phyloP scores from a whole-genome alignment of 2,888 invertebrate species.

The Habroteleia sp. region DNA sequence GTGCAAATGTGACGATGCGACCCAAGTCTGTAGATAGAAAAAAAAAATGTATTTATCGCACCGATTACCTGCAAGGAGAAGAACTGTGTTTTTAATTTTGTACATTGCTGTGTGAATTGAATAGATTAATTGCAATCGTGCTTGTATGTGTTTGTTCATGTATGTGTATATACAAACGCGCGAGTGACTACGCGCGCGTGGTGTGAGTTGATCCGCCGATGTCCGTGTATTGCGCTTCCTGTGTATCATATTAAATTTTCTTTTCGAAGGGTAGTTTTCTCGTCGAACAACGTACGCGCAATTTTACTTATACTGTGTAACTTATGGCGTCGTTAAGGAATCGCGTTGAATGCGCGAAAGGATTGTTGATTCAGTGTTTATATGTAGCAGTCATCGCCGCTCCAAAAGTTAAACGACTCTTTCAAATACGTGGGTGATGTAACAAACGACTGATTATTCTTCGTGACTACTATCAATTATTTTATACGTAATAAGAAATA shows the following conservation, averaged over 20 bases:
- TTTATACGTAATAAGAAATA: slow-evolving; percentile 45
- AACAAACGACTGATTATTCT: slow-evolving; percentile 64
- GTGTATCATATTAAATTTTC: slow-evolving; percentile 59
- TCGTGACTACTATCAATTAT: slow-evolving; percentile 58
- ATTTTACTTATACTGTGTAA: slow-evolving; percentile 44
- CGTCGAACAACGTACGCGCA: slow-evolving; percentile 55
- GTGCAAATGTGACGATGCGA: slow-evolving; percentile 60
- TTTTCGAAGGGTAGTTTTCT: slow-evolving; percentile 56
- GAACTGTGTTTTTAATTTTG: slow-evolving; percentile 50
- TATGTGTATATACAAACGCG: not conserved
- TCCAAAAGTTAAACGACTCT: slow-evolving; percentile 54
- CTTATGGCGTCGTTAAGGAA: slow-evolving; percentile 48
- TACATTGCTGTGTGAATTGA: slow-evolving; percentile 45
- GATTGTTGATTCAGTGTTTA: slow-evolving; percentile 59
- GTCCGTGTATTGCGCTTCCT: slow-evolving; percentile 49
- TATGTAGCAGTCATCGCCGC: slow-evolving; percentile 43
- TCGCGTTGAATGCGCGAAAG: slow-evolving; percentile 46
- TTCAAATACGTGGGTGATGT: slow-evolving; percentile 61
- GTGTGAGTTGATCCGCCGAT: slow-evolving; percentile 17
- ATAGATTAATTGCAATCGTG: slow-evolving; percentile 41
- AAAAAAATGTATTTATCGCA: slow-evolving; percentile 56
- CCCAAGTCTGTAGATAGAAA: slow-evolving; percentile 63
- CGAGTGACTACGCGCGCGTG: slow-evolving; percentile 5
- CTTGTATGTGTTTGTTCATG: slow-evolving; percentile 30
- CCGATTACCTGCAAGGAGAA: slow-evolving; percentile 26